Base-by-base conservation (phyloP, 2,797 vertebrate genomes). In the Psittacula derbiana region DNA sequence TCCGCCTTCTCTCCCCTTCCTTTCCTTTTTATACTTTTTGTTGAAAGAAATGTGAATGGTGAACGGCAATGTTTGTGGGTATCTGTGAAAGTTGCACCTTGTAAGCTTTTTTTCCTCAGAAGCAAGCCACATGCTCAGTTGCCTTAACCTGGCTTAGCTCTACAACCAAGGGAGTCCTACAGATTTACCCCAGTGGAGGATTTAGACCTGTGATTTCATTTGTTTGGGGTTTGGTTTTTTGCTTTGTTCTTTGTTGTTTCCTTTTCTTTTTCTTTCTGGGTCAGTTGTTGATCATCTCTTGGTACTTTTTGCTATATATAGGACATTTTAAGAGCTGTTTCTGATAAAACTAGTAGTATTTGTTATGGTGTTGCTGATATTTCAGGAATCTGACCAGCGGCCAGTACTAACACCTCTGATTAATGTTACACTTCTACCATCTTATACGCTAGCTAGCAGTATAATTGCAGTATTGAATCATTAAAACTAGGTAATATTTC, bases 251-350 rank as follows among this genome's bases (percentile, higher is more conserved):
- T 93, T 72, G 46, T 92, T 74, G 24, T 71, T 94, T 49, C 71
- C 72, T 95, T 80, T 87, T 31, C 67, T 91, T 95, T 97, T 69
- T 97, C 84, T 97, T 87, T 94, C 94, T 96, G 94, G 95, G 93
- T 94, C 97, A 96, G 95, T 91, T 96, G 87, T 97, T 97, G 96
- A 96, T 97, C 97, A 97, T 98, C 98, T 98, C 97, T 98, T 98
- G 99, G 99, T 99, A 99, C 98, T 99, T 95, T 95, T 97, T 97
- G 97, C 98, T 98, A 55, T 97, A 97, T 97, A 98, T 97, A 95
- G 96, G 92, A 96, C 93, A 83, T 40, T 96, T 86, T 91, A 92
- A 94, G 75, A 93, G 88, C 84, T 86, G 50, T 91, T 95, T 94
- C 85, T 85, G 90, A 81, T 97, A 97, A 97, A 97, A 97, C 95